Percentiles rank a stretch among this genome's conserved stretches.
Conservation (phyloP, 2,797 vertebrate species). For the Microchirus variegatus region DNA sequence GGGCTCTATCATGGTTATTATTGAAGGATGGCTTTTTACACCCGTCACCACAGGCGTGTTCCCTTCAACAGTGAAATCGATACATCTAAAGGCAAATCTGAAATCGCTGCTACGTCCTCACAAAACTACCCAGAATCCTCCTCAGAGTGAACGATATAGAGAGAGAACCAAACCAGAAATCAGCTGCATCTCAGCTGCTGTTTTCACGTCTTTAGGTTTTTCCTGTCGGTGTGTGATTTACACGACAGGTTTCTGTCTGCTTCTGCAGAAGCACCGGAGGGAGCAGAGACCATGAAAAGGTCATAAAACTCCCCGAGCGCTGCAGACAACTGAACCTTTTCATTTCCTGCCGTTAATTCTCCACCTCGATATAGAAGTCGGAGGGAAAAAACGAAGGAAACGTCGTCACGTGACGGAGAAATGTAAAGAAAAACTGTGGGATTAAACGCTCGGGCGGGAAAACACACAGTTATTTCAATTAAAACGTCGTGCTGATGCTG, state of each 20-base stretch:
- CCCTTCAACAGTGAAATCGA: slow-evolving; percentile 71
- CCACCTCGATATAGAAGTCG: slow-evolving; percentile 42
- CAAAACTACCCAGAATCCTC: slow-evolving; percentile 37
- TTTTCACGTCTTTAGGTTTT: slow-evolving; percentile 57
- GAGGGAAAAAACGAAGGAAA: slow-evolving; percentile 52
- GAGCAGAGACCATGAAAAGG: slow-evolving; percentile 63
- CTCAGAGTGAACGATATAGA: slow-evolving; percentile 23
- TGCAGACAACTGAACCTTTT: slow-evolving; percentile 69
- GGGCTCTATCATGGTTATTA: slow-evolving; percentile 66
- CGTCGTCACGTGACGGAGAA: too few relatives aligned
- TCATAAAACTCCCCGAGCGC: slow-evolving; percentile 60
- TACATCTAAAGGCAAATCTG: slow-evolving; percentile 74
- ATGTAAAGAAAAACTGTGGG: slow-evolving; percentile 41
- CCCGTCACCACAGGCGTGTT: slow-evolving; percentile 69
- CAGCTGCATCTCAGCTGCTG: background rate
- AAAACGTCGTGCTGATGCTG: slow-evolving; percentile 50
- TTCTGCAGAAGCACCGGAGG: slow-evolving; percentile 42
- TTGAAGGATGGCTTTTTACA: slow-evolving; percentile 58
- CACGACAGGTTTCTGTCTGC: slow-evolving; percentile 70
- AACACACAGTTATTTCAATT: slow-evolving; percentile 59
- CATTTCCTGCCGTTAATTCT: slow-evolving; percentile 55
- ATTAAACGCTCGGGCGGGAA: slow-evolving; percentile 48
- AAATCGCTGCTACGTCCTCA: slow-evolving; percentile 55
- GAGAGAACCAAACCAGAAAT: slow-evolving; percentile 37
- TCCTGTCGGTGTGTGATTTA: slow-evolving; percentile 65